Base-by-base conservation (phyloP, 1,140 invertebrate species). In the Mylabris phalerata region DNA sequence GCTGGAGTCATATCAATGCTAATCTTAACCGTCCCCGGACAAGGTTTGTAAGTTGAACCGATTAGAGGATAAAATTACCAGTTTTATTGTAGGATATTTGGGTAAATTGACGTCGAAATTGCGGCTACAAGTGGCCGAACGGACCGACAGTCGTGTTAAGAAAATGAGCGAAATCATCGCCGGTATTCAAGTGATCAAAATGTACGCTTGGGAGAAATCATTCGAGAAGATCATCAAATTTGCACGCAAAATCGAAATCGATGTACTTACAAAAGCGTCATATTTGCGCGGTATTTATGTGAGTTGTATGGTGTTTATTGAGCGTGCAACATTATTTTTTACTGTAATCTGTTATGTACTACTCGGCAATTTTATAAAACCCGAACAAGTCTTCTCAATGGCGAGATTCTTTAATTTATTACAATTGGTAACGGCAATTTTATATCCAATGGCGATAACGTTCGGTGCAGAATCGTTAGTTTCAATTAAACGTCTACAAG, bases 91-190 rank as follows among this genome's bases (percentile, higher is more conserved):
- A 81, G 75, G 75, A 19, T 73, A 76, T 46, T 73, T 84, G 57
- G 79, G 80, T 40, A 77, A 75, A 70, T 43, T 81, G 0, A 77
- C 79, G 11, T 77, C 77, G 6, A 75, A 73, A 42, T 64, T 86
- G 1, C 75, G 87, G 9, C 62, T 74, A 9, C 70, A 75, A 62
- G 83, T 84, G 2, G 84, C 87, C 0, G 60, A 65, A 19, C 62
- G 81, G 4, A 89, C 88, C 0, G 90, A 92, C 72, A 79, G 81
- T 42, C 73, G 90, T 51, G 83, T 93, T 9, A 81, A 86, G 43
- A 71, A 89, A n/a, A 91, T 91, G 87, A 89, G 83, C 65, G 89
- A 92, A 75, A 79, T 92, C 13, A 80, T 92, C 24, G 71, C 77
- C 50, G 84, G 83, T 41, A 85, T 86, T 60, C 80, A 85, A 73